Conservation (phyloP, 1,140 invertebrate species). For the Psix sp. region DNA sequence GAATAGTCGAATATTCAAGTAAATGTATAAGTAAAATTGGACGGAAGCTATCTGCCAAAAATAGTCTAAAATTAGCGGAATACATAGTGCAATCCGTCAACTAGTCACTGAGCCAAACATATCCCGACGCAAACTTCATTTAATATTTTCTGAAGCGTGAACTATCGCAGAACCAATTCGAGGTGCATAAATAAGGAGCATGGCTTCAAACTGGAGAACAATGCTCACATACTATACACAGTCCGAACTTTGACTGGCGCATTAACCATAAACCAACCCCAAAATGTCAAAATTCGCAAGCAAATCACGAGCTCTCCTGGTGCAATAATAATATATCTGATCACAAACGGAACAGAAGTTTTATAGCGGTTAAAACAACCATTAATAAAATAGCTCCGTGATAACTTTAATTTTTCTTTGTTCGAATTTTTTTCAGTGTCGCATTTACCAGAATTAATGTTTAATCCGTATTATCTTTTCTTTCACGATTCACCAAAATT, state of each 20-base stretch:
- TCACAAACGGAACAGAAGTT: too few species aligned
- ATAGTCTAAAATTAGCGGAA: constrained; percentile 10
- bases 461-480: too few species aligned
- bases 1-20: too few species aligned
- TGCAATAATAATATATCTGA: too few species aligned
- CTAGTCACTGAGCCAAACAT: constrained; percentile 5
- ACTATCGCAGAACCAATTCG: constrained; percentile 27
- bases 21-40: too few species aligned
- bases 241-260: constrained; percentile 31
- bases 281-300: constrained; percentile 34
- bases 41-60: background rate
- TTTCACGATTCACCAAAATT: too few species aligned
- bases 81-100: constrained; percentile 5
- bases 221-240: constrained; percentile 26
- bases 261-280: constrained; percentile 32
- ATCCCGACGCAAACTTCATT: constrained; percentile 20
- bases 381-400: constrained; percentile 24
- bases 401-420: too few species aligned
- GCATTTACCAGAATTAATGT: too few species aligned
- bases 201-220: constrained; percentile 33
- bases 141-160: constrained; percentile 31
- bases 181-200: constrained; percentile 34
- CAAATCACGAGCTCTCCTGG: constrained; percentile 27
- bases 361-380: constrained; percentile 15
- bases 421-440: too few species aligned